These are phyloP conservation scores for Strigops habroptila DNA, from an alignment of 2,113 vertebrate species.

Conservation along the genomic window DNA sequence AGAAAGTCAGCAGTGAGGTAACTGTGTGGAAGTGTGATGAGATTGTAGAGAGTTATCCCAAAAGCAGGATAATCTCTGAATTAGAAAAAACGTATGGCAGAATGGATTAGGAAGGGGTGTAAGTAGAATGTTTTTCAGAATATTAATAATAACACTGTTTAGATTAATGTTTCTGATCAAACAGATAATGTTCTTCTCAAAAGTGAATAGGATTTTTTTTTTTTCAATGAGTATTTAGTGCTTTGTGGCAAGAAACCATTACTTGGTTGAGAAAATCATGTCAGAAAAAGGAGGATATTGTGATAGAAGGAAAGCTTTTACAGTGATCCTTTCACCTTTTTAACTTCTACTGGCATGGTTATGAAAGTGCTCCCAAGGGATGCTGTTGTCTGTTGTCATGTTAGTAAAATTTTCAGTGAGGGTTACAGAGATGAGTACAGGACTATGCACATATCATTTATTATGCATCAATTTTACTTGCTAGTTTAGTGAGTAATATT, in stretches of 20 bases:
- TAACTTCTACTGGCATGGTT: background rate
- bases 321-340: background rate
- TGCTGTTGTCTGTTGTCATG: background rate
- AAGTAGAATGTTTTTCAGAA: background rate
- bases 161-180: slow-evolving; percentile 1
- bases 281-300: background rate
- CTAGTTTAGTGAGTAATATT: background rate
- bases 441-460: background rate
- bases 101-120: background rate
- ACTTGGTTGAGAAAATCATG: background rate
- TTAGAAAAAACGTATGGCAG: background rate
- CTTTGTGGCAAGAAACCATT: background rate
- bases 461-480: background rate
- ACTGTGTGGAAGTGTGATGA: background rate
- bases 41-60: background rate
- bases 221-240: background rate
- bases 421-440: background rate
- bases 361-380: background rate
- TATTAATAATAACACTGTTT: background rate
- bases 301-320: background rate
- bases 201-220: background rate
- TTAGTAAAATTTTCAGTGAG: background rate
- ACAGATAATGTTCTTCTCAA: background rate
- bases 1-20: background rate
- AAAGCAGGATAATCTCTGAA: slow-evolving; percentile 33